phyloP scores from a whole-genome alignment of 2,888 invertebrate genomes.

The Nymphalis polychloros region DNA sequence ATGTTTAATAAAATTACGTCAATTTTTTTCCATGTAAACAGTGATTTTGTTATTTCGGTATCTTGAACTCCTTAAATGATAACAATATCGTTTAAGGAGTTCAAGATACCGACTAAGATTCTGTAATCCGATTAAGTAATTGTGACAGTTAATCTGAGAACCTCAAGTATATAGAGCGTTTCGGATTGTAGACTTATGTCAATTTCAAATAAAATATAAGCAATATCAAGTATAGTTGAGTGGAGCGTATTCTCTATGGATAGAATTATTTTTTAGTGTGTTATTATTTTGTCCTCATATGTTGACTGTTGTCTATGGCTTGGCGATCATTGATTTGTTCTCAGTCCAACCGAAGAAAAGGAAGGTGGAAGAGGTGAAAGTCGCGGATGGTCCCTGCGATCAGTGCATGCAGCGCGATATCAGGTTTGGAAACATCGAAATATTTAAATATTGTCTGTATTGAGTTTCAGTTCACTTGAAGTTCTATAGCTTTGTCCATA shows the following conservation, averaged over 20 bases:
- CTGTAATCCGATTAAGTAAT: neutral
- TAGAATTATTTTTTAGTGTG: neutral
- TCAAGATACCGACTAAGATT: neutral
- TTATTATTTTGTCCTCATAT: slow-evolving; percentile 15
- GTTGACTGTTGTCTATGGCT: slow-evolving; percentile 55
- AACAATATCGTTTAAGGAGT: too few relatives aligned
- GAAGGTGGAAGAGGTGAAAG: slow-evolving; percentile 53
- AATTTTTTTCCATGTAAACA: too few relatives aligned
- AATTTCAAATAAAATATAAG: neutral
- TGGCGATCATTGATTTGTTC: slow-evolving; percentile 73
- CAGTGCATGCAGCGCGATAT: slow-evolving; percentile 58
- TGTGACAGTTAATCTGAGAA: neutral
- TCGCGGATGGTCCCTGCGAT: slow-evolving; percentile 55
- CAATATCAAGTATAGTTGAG: too few relatives aligned
- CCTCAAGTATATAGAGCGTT: neutral
- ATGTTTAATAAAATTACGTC: too few relatives aligned
- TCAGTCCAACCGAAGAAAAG: slow-evolving; percentile 69
- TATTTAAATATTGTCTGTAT: slow-evolving; percentile 27
- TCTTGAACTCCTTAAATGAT: too few relatives aligned
- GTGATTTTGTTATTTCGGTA: too few relatives aligned
- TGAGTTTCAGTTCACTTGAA: slow-evolving; percentile 1
- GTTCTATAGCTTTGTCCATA: neutral
- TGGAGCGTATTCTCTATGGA: neutral
- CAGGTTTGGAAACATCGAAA: slow-evolving; percentile 59
- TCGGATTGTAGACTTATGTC: neutral